These are phyloP conservation scores for Glyptemys insculpta DNA, from an alignment of 2,797 vertebrate genomes.

Conservation along the genomic window DNA sequence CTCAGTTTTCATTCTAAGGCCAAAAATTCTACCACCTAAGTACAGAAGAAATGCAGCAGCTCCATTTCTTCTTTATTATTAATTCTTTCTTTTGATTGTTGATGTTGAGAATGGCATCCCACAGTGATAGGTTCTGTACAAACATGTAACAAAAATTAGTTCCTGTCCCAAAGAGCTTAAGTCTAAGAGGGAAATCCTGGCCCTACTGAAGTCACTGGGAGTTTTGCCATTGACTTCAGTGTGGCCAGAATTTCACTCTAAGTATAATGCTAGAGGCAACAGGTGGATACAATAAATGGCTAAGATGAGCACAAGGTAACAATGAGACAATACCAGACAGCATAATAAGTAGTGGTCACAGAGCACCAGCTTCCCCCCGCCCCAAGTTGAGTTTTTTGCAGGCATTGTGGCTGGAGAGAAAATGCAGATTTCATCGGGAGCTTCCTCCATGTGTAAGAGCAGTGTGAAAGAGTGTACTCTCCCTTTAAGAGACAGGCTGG, in stretches of 20 bases:
- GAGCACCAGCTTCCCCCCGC: neutral
- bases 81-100: conserved; percentile 33
- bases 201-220: conserved; percentile 34
- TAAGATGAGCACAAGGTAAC: too few species aligned
- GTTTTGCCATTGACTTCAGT: neutral
- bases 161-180: conserved; percentile 46
- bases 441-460: conserved; percentile 6
- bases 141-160: conserved; percentile 56
- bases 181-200: conserved; percentile 24
- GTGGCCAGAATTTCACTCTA: conserved; percentile 22
- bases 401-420: neutral
- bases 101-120: conserved; percentile 12
- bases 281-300: too few species aligned
- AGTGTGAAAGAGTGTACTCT: too few species aligned
- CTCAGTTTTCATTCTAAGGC: too few species aligned
- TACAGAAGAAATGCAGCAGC: neutral
- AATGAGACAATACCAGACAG: neutral
- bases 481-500: too few species aligned
- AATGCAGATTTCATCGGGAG: neutral
- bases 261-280: too few species aligned
- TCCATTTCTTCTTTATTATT: conserved; percentile 35
- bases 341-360: neutral
- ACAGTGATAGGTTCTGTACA: conserved; percentile 36
- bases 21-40: neutral
- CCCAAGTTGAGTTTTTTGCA: conserved; percentile 12